Conservation (phyloP, 1,140 invertebrate genomes). For the Goniozus legneri region DNA sequence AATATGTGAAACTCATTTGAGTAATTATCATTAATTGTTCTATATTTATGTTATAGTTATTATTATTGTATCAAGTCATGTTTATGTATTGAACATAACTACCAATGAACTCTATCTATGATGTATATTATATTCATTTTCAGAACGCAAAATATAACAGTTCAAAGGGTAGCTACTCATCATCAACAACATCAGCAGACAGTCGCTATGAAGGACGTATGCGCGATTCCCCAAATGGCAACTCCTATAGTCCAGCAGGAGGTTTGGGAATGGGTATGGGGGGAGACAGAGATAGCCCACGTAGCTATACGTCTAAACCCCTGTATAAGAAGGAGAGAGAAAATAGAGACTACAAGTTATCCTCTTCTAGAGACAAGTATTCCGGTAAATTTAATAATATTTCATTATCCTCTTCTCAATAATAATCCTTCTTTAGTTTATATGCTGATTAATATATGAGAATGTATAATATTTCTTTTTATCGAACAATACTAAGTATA, state of each 20-base stretch:
- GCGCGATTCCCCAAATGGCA: constrained; percentile 72
- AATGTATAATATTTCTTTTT: neutral
- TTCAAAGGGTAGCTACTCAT: constrained; percentile 65
- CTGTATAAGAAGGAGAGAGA: constrained; percentile 88
- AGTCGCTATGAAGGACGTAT: constrained; percentile 60
- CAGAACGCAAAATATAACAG: constrained; percentile 75
- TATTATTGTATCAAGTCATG: no score
- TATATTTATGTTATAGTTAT: no score
- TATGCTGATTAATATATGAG: neutral
- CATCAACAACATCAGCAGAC: constrained; percentile 52
- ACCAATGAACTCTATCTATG: no score
- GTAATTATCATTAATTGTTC: no score
- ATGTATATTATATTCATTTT: constrained; percentile 25
- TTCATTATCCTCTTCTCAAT: neutral
- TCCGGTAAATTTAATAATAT: constrained; percentile 62
- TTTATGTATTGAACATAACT: no score
- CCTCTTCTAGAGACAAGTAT: constrained; percentile 79
- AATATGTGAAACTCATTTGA: no score
- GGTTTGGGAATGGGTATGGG: constrained; percentile 58
- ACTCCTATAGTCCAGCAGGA: constrained; percentile 66
- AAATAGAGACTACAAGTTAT: constrained; percentile 80
- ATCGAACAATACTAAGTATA: neutral
- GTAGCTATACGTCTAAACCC: constrained; percentile 71
- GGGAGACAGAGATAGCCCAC: constrained; percentile 63
- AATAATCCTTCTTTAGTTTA: neutral